Base-by-base conservation (phyloP, 2,797 vertebrate species). In the Rhadinocentrus ornatus region DNA sequence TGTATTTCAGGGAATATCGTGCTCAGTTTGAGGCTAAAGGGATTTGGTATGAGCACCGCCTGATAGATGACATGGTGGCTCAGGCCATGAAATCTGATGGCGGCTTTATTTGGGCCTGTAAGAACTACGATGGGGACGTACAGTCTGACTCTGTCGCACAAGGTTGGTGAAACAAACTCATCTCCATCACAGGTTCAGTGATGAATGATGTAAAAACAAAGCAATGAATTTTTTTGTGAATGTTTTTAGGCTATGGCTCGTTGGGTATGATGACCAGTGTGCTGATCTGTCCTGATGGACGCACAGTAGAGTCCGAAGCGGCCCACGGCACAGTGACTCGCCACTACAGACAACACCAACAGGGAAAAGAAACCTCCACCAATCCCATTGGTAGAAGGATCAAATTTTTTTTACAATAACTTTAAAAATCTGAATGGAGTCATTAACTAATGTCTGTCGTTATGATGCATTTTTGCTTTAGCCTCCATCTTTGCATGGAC, bases 41-140 rank as follows among this genome's bases (percentile, higher is more conserved):
- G 12, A 99, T 99, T 91, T 98, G 96, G 97, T 99, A 99, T 39
- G 98, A 99, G 77, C 98, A 99, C 73, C 94, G 98, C 6, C 96
- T 99, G 60, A 99, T 99, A 18, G 98, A 99, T 44, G 98, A 99
- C 89, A 99, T 99, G 98, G 98, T 99, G 91, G 98, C 98, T 69
- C 97, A 99, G 92, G 97, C 95, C 48, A 92, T 99, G 94, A 99
- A 99, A 74, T 99, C 98, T 1, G 98, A 99, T 37, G 98, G 98
- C 27, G 98, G 98, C 35, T 99, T 99, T 90, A 97, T 99, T 67
- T 99, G 97, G 98, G 97, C 97, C 80, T 99, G 98, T 86, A 99
- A 99, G 91, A 99, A 99, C 93, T 99, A 99, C 0, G 98, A 99
- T 18, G 98, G 98, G 0, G 98, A 99, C 15, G 98, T 99, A 2